Conservation (phyloP, 1,140 invertebrate genomes). For the Bilobella aurantiaca region DNA sequence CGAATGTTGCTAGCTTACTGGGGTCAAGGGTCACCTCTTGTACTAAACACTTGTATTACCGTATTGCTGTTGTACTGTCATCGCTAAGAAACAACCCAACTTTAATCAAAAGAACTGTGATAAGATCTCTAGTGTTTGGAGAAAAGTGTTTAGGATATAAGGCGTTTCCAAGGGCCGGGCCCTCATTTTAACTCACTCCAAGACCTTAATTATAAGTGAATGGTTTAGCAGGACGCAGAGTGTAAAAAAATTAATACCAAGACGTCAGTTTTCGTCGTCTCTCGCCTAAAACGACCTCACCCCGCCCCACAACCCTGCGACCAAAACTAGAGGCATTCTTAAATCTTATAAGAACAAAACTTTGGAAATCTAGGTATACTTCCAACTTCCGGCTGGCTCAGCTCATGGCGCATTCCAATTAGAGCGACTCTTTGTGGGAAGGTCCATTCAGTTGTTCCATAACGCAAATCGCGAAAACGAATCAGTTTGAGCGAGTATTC, state of each 20-base stretch:
- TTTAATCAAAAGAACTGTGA: conserved; percentile 18
- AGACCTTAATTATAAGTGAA: not conserved
- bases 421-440: no score
- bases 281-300: not conserved
- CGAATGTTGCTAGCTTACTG: no score
- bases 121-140: conserved; percentile 16
- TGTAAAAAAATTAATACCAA: not conserved
- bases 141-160: not conserved
- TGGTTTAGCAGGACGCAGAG: not conserved
- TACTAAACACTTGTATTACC: no score
- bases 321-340: not conserved
- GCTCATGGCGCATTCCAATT: no score
- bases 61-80: no score
- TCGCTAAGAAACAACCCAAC: not conserved
- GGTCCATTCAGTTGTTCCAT: no score
- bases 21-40: no score
- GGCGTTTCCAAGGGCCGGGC: not conserved
- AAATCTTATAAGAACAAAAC: no score
- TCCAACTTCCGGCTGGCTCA: no score
- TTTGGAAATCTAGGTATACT: no score
- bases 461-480: no score
- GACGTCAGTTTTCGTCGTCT: not conserved
- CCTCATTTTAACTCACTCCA: not conserved
- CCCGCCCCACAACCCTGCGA: not conserved
- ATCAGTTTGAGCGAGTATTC: no score